Percentiles rank a stretch among this genome's conserved stretches.
phyloP scores from a whole-genome alignment of 2,888 invertebrate genomes.

The Agriopis aurantiaria region DNA sequence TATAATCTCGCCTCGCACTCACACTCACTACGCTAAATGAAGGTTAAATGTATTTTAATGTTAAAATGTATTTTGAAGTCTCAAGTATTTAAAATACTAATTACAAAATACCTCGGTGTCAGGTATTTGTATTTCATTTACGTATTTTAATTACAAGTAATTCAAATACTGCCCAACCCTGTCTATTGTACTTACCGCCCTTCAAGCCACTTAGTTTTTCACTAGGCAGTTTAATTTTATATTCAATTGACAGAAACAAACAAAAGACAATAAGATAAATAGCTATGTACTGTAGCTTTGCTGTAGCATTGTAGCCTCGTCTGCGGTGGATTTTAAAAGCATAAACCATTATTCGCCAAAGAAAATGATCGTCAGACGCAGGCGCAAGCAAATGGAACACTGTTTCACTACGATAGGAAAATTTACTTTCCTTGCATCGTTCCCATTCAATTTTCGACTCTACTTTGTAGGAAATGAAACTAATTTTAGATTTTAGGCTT shows the following conservation, averaged over 20 bases:
- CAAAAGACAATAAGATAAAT: neutral
- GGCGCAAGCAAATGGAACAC: neutral
- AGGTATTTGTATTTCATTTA: too few relatives aligned
- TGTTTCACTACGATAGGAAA: neutral
- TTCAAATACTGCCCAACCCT: too few relatives aligned
- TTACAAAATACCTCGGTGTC: too few relatives aligned
- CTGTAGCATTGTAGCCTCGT: too few relatives aligned
- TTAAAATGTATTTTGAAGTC: too few relatives aligned
- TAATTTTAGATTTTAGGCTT: too few relatives aligned
- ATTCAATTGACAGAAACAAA: neutral
- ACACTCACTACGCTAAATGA: too few relatives aligned
- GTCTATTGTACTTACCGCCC: neutral
- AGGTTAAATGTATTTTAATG: too few relatives aligned
- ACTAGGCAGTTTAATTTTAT: neutral
- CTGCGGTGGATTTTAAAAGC: neutral
- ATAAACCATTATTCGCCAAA: neutral
- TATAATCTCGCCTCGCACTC: too few relatives aligned
- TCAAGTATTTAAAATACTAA: too few relatives aligned
- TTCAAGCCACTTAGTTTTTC: neutral
- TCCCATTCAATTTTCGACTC: slow-evolving; percentile 4
- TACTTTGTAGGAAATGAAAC: neutral
- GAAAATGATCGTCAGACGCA: neutral
- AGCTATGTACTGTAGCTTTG: neutral
- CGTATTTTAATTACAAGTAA: too few relatives aligned
- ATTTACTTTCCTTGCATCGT: neutral